Conservation (phyloP, 1,140 invertebrate genomes). For the Rhagoletis zephyria region DNA sequence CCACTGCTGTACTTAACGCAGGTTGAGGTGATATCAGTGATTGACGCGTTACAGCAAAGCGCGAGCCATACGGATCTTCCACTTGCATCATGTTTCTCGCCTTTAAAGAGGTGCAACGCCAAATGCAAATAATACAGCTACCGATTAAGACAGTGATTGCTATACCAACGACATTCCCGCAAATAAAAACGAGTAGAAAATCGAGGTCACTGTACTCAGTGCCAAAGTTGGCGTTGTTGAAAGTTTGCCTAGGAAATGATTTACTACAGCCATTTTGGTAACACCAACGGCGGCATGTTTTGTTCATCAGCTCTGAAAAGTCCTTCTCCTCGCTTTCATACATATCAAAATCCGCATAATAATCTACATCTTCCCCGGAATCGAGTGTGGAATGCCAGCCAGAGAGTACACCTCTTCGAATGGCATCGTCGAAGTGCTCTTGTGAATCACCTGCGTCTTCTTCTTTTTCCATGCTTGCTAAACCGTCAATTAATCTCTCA, state of each 20-base stretch:
- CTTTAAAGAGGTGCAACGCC: slow-evolving; percentile 3
- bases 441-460: slow-evolving; percentile 19
- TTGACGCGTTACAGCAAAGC: background rate
- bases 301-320: background rate
- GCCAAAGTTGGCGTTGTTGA: background rate
- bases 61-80: background rate
- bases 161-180: slow-evolving; percentile 3
- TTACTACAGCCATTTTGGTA: background rate
- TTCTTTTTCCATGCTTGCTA: background rate
- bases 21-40: background rate
- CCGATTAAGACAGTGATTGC: slow-evolving; percentile 21
- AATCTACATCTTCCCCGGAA: background rate
- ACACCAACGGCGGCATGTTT: slow-evolving; percentile 14
- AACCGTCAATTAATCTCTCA: background rate
- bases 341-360: slow-evolving; percentile 1
- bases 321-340: background rate
- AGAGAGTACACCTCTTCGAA: background rate
- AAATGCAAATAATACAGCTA: slow-evolving; percentile 25
- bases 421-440: background rate
- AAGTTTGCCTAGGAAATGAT: background rate
- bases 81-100: background rate
- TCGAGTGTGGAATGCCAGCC: slow-evolving; percentile 10
- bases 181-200: slow-evolving; percentile 15
- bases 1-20: background rate
- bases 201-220: background rate